phyloP scores from a whole-genome alignment of 2,113 vertebrate species.

The Catharus fuscescens region DNA sequence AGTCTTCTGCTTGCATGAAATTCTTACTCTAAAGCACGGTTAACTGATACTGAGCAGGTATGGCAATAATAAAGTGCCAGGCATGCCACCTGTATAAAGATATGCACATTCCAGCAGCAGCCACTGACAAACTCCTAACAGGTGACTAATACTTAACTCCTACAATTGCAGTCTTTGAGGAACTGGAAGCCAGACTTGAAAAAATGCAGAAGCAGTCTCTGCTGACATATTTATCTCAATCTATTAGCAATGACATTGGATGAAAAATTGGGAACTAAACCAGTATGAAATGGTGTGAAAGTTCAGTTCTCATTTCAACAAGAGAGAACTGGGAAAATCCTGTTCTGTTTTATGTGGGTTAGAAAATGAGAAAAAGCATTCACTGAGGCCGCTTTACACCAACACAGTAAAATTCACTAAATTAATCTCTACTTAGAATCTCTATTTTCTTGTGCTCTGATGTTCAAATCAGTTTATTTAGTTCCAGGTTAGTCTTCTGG shows the following conservation, averaged over 20 bases:
- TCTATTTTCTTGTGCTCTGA: not conserved
- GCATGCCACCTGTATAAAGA: not conserved
- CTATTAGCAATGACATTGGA: not conserved
- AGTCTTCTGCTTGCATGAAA: not conserved
- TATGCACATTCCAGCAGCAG: not conserved
- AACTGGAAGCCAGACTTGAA: not conserved
- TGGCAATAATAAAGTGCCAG: not conserved
- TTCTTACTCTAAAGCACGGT: not conserved
- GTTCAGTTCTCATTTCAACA: not conserved
- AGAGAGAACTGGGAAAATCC: not conserved
- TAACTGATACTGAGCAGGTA: not conserved
- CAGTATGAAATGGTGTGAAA: not conserved
- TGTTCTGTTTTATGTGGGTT: not conserved
- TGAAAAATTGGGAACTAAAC: constrained; percentile 15
- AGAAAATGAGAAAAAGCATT: not conserved
- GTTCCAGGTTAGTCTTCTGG: not conserved
- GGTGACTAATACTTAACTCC: not conserved
- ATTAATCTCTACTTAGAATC: not conserved
- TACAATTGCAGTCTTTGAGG: not conserved
- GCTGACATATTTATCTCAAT: not conserved
- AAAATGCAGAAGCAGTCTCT: not conserved
- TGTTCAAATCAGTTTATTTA: not conserved
- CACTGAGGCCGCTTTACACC: not conserved
- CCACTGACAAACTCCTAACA: not conserved
- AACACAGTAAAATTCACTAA: not conserved